A percentile compares a stretch with the other conserved stretches of the same genome.
phyloP scores from a whole-genome alignment of 2,113 vertebrate species.

The Vidua chalybeata region DNA sequence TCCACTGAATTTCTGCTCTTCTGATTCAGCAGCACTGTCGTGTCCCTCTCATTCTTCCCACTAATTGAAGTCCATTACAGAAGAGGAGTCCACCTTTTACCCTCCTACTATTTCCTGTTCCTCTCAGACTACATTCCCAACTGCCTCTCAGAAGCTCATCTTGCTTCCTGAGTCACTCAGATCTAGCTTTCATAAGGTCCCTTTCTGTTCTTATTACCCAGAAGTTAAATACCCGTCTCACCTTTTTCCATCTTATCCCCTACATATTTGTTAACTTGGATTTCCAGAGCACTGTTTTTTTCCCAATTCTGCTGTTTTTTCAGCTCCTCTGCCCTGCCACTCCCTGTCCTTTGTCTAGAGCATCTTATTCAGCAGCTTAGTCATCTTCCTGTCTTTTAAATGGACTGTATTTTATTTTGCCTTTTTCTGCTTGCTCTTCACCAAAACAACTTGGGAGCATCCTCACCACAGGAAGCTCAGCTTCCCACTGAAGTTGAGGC shows the following conservation, averaged over 20 bases:
- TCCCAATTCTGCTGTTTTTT: background rate
- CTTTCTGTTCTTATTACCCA: background rate
- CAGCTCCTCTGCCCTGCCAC: background rate
- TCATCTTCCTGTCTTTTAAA: conserved; percentile 4
- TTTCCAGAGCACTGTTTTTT: background rate
- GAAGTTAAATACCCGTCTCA: background rate
- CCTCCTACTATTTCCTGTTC: conserved; percentile 18
- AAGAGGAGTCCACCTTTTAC: conserved; percentile 11
- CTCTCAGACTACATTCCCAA: background rate
- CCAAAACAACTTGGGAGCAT: background rate
- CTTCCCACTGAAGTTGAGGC: background rate
- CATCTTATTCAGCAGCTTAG: background rate
- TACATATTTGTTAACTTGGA: background rate
- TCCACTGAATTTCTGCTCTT: background rate
- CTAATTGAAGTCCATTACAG: background rate
- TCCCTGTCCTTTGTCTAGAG: background rate
- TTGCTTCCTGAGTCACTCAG: background rate
- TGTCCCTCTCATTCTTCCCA: background rate
- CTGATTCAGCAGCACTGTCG: background rate
- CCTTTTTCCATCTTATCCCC: background rate
- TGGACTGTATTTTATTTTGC: background rate
- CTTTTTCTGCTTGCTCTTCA: background rate
- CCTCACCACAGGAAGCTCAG: background rate
- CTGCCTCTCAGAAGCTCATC: background rate
- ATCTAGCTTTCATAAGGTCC: background rate